These are phyloP conservation scores for Ceratitis capitata DNA, from an alignment of 1,140 invertebrate species.

Conservation along the genomic window DNA sequence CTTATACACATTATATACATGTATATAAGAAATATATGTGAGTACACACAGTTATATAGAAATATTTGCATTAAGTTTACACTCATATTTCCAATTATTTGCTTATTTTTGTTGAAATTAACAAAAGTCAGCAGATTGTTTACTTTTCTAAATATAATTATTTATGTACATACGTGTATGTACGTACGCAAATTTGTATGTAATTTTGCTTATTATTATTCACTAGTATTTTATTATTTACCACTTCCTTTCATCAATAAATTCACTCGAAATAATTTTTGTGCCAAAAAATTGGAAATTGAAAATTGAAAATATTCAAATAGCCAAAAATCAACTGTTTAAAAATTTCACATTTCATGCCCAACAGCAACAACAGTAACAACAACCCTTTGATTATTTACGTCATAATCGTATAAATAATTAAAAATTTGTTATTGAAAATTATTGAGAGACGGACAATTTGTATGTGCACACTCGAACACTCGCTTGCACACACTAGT, in stretches of 20 bases:
- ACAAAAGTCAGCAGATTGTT: background rate
- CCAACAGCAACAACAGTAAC: no score
- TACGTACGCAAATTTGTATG: background rate
- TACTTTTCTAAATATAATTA: background rate
- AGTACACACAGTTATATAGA: background rate
- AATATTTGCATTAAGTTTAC: background rate
- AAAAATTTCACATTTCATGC: background rate
- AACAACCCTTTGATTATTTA: conserved; percentile 11
- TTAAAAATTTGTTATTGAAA: conserved; percentile 31
- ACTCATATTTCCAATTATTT: background rate
- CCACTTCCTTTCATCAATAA: conserved; percentile 17
- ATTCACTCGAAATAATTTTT: conserved; percentile 16
- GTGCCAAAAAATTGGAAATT: background rate
- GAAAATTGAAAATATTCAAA: background rate
- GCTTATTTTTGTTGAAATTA: background rate
- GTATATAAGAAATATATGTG: no score
- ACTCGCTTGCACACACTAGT: background rate
- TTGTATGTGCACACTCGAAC: background rate
- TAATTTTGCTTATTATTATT: background rate
- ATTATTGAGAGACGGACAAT: background rate
- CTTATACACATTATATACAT: background rate
- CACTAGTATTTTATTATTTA: conserved; percentile 25
- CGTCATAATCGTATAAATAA: conserved; percentile 25
- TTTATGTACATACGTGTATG: background rate
- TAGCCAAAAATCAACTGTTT: background rate